A percentile compares a stretch with the other conserved stretches of the same genome.
Evolutionary conservation across 2,113 vertebrate genomes (phyloP).

Genomic region (Malurus cyaneus): DNA sequence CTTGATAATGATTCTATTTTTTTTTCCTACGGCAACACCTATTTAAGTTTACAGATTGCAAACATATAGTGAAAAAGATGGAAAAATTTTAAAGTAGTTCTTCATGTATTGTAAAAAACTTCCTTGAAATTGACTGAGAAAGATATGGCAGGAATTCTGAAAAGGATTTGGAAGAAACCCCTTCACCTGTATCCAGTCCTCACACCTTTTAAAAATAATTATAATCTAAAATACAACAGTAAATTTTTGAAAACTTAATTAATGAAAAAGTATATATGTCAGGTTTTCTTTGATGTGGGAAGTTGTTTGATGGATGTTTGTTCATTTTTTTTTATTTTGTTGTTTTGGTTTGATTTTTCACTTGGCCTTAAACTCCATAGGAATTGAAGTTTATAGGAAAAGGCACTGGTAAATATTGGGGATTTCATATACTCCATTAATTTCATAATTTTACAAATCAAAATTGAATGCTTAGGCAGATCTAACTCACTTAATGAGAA

Average conservation of each 20-base stretch:
- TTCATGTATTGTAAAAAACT: background rate
- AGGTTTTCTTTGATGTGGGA: accelerated
- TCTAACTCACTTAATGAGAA: background rate
- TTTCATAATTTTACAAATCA: background rate
- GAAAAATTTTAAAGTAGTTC: background rate
- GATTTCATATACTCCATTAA: background rate
- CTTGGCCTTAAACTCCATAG: background rate
- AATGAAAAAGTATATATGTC: background rate
- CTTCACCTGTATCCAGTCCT: background rate
- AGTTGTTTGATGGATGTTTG: background rate
- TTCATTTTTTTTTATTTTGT: accelerated
- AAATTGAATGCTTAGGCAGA: background rate
- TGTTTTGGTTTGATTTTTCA: background rate
- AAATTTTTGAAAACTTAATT: background rate
- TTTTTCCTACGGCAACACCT: background rate
- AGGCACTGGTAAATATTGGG: background rate
- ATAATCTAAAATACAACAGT: background rate
- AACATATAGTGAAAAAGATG: background rate
- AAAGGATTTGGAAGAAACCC: background rate
- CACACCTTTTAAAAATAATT: accelerated
- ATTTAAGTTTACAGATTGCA: background rate
- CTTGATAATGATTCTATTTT: background rate
- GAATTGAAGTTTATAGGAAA: background rate
- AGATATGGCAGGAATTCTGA: background rate
- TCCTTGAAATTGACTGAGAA: background rate